Conservation (phyloP, 2,888 invertebrate genomes). For the Eupithecia centaureata region DNA sequence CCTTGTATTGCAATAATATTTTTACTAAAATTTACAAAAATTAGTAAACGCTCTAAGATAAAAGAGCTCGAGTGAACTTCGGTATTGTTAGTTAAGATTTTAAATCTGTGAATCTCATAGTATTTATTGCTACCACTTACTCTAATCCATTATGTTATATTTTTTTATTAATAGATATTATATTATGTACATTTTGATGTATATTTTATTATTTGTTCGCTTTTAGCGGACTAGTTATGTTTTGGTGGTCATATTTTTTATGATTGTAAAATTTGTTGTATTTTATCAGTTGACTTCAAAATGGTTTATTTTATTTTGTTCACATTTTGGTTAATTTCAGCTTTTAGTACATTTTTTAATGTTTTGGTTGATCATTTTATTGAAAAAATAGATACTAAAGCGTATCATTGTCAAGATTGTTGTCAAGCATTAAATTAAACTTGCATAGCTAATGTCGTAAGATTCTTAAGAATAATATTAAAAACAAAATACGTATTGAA, state of each 20-base stretch:
- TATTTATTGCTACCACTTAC: constrained; percentile 83
- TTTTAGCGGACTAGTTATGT: constrained; percentile 77
- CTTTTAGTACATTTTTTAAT: constrained; percentile 68
- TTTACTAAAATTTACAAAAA: constrained; percentile 82
- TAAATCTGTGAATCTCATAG: constrained; percentile 84
- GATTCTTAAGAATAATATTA: constrained; percentile 66
- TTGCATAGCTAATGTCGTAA: constrained; percentile 70
- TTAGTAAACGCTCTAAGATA: constrained; percentile 78
- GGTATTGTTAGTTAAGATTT: constrained; percentile 84
- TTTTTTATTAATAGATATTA: constrained; percentile 79
- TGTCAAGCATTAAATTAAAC: constrained; percentile 59
- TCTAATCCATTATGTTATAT: constrained; percentile 81
- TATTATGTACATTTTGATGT: constrained; percentile 84
- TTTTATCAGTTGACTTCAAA: constrained; percentile 76
- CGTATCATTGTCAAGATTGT: constrained; percentile 58
- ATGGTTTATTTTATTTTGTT: constrained; percentile 69
- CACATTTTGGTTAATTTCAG: constrained; percentile 68
- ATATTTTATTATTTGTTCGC: constrained; percentile 82
- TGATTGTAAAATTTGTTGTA: constrained; percentile 81
- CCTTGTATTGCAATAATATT: constrained; percentile 83
- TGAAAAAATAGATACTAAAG: constrained; percentile 49
- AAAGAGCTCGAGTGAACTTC: constrained; percentile 75
- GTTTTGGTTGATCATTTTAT: constrained; percentile 63
- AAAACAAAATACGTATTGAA: constrained; percentile 83
- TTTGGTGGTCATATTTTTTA: constrained; percentile 76